These are phyloP conservation scores for Ambastaia sidthimunki DNA, from an alignment of 2,797 vertebrate species.

Conservation along the genomic window DNA sequence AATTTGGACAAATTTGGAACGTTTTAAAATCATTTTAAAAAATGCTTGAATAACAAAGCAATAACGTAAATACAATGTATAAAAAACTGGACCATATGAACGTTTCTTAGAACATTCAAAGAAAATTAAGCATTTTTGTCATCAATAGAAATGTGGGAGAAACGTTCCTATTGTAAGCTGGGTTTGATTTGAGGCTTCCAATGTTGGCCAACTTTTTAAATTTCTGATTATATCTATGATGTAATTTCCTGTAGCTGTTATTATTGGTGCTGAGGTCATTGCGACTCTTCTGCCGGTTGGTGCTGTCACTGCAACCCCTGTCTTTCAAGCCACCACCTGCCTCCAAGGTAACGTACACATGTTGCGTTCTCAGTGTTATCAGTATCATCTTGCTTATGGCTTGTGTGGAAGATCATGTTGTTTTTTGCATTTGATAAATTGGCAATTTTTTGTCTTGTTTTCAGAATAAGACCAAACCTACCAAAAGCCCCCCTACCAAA, in stretches of 20 bases:
- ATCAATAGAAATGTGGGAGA: no score
- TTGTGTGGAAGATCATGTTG: not conserved
- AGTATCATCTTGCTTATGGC: not conserved
- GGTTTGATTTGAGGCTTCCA: no score
- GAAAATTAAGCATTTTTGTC: no score
- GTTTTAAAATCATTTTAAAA: no score
- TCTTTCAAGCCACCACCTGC: conserved; percentile 79
- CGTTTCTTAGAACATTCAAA: no score
- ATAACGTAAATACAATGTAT: no score
- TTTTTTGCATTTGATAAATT: not conserved
- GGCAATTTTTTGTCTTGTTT: not conserved
- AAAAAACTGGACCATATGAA: no score
- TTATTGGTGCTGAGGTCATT: conserved; percentile 89
- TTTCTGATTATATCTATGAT: not conserved
- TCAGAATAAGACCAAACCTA: conserved; percentile 64
- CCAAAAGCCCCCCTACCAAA: conserved; percentile 56
- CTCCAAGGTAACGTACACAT: conserved; percentile 16
- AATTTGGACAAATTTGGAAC: no score
- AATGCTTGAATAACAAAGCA: no score
- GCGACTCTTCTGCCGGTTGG: conserved; percentile 87
- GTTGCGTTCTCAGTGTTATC: not conserved
- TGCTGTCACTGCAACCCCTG: conserved; percentile 91
- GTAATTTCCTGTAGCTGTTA: conserved; percentile 81
- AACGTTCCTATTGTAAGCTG: no score
- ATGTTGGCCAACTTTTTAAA: not conserved